Evolutionary conservation across 2,797 vertebrate genomes (phyloP).

Genomic region (Brotula barbata): DNA sequence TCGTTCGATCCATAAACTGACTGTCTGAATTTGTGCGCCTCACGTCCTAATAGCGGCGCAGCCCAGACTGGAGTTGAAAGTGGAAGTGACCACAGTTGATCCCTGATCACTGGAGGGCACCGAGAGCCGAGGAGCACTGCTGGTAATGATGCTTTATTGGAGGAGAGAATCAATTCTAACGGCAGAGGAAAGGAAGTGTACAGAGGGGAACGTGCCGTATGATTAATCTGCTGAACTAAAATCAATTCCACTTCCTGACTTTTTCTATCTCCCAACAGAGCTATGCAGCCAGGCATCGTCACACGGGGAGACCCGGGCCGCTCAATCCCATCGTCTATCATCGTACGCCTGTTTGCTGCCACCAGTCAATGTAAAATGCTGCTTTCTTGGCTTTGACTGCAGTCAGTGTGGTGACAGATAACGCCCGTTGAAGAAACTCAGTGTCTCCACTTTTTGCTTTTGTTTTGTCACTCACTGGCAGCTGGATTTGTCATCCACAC

Average conservation of each 20-base stretch:
- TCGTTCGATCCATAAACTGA: too few species aligned
- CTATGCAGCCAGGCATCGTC: constrained; percentile 9
- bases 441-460: neutral
- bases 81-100: constrained; percentile 29
- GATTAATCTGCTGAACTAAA: constrained; percentile 68
- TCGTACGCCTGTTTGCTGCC: constrained; percentile 3
- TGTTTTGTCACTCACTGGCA: neutral
- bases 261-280: constrained; percentile 39
- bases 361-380: constrained; percentile 2
- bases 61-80: constrained; percentile 20
- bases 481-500: neutral
- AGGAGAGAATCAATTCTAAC: constrained; percentile 27
- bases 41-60: neutral
- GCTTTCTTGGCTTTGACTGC: neutral
- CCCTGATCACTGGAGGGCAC: constrained; percentile 35
- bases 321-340: neutral
- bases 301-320: neutral
- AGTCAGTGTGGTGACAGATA: neutral
- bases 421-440: neutral
- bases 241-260: constrained; percentile 71
- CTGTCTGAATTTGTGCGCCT: too few species aligned
- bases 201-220: constrained; percentile 34
- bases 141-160: constrained; percentile 17
- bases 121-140: constrained; percentile 17
- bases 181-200: constrained; percentile 2